Evolutionary conservation across 2,888 invertebrate species (phyloP).

Genomic region (Ligdia adustata): DNA sequence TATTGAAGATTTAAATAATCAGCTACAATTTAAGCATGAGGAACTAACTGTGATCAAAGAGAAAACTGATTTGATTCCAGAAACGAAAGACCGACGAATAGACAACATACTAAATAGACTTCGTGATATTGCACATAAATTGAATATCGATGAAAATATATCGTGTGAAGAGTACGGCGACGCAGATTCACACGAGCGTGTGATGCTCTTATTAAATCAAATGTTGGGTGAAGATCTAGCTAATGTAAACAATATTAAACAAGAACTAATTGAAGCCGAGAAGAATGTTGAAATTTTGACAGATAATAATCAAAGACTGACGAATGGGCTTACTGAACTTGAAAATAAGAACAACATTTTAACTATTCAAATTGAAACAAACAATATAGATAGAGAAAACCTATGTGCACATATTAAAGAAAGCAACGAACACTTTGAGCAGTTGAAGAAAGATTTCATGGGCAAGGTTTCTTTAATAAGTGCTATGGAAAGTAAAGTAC

Average conservation of each 20-base stretch:
- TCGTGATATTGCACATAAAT: slow-evolving; percentile 37
- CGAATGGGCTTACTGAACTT: slow-evolving; percentile 38
- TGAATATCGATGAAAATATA: slow-evolving; percentile 41
- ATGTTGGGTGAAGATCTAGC: slow-evolving; percentile 38
- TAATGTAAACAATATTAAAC: neutral
- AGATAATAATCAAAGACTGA: slow-evolving; percentile 16
- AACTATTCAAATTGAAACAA: slow-evolving; percentile 17
- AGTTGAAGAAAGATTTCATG: slow-evolving; percentile 52
- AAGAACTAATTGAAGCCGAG: slow-evolving; percentile 27
- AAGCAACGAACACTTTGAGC: slow-evolving; percentile 47
- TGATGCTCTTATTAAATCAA: slow-evolving; percentile 51
- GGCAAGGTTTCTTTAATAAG: slow-evolving; percentile 54
- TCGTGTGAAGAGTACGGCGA: slow-evolving; percentile 27
- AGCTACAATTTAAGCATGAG: slow-evolving; percentile 38
- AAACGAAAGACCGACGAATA: slow-evolving; percentile 43
- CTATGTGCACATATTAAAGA: slow-evolving; percentile 42
- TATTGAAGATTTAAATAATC: slow-evolving; percentile 33
- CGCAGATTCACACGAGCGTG: slow-evolving; percentile 41
- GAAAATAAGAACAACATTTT: slow-evolving; percentile 46
- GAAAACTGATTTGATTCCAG: slow-evolving; percentile 27
- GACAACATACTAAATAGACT: slow-evolving; percentile 45
- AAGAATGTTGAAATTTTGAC: slow-evolving; percentile 1
- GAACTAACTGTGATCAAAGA: slow-evolving; percentile 35
- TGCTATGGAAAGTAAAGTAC: slow-evolving; percentile 51
- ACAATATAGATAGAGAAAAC: slow-evolving; percentile 11